Evolutionary conservation across 2,113 vertebrate species (phyloP), one percentile per base, ranked within the genome.

Genomic region (Atractosteus spatula): DNA sequence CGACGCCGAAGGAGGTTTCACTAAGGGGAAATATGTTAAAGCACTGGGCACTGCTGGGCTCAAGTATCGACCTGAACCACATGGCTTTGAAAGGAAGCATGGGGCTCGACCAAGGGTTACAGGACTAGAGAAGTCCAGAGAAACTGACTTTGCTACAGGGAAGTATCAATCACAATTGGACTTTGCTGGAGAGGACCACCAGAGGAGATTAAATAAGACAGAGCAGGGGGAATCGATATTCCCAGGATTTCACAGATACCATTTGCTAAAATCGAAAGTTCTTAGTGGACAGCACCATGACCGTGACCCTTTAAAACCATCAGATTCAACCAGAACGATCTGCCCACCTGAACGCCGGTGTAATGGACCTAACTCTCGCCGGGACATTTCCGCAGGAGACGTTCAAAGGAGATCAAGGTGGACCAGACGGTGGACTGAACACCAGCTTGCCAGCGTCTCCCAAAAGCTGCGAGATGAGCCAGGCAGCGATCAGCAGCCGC

Each of bases 311-410:
- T 17, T 84, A 83, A 56, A 82, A 82, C 66, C 81, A 0, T 84
- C 62, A 74, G 80, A 71, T 77, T 78, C 82, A 57, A 68, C 72
- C 61, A 81, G 74, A 64, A 70, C 17, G 44, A 75, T 74, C 55
- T 77, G 82, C 7, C 76, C 79, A 71, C 74, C 76, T 54, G 82
- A 77, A 75, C 81, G 85, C 55, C 76, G 69, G 29, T 71, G 81
- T 67, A 77, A 72, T 2, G 71, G 80, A 43, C 77, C 82, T 4
- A 54, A 44, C 41, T 69, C 63, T 4, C 71, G 75, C 41, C 84
- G 82, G 2, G 79, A 86, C 41, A 75, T 89, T 76, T 82, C 90
- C 55, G 82, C 84, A 0, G 83, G 88, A 81, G 80, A 84, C 71
- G 80, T 84, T 55, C 77, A 76, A 17, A 80, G 54, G 51, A 77